A percentile compares a stretch with the other conserved stretches of the same genome.
phyloP scores from a whole-genome alignment of 2,113 vertebrate species.

The Alectura lathami region DNA sequence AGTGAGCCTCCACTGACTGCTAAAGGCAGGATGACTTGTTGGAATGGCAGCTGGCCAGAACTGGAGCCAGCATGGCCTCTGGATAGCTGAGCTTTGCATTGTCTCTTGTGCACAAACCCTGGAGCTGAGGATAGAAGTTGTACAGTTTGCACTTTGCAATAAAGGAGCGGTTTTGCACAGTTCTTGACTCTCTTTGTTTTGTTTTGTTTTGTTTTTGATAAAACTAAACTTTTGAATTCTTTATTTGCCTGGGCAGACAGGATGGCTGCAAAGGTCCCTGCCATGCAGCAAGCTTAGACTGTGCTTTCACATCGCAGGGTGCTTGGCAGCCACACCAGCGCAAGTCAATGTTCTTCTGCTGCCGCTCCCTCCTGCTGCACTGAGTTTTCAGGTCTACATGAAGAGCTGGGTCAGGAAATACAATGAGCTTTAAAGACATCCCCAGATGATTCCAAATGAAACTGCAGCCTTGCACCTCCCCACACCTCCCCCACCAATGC shows the following conservation, averaged over 20 bases:
- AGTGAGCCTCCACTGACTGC: neutral
- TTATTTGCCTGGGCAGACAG: neutral
- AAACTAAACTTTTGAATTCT: neutral
- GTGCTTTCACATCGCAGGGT: neutral
- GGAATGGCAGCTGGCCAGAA: neutral
- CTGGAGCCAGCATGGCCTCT: neutral
- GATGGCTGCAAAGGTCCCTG: neutral
- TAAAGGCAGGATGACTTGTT: neutral
- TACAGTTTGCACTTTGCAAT: neutral
- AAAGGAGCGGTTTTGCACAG: neutral
- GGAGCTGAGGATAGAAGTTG: neutral
- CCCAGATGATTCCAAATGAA: neutral
- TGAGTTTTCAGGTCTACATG: neutral
- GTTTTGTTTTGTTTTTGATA: neutral
- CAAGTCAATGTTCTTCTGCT: neutral
- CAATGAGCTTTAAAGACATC: neutral
- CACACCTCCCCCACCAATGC: too few species aligned
- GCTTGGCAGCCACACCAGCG: neutral
- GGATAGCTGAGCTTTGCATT: neutral
- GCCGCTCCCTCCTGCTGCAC: neutral
- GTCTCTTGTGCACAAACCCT: neutral
- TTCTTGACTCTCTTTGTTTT: neutral
- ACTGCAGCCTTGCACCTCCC: neutral
- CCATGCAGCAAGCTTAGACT: neutral
- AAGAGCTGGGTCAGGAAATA: neutral